phyloP scores from a whole-genome alignment of 2,113 vertebrate species.

The Hipposideros armiger region DNA sequence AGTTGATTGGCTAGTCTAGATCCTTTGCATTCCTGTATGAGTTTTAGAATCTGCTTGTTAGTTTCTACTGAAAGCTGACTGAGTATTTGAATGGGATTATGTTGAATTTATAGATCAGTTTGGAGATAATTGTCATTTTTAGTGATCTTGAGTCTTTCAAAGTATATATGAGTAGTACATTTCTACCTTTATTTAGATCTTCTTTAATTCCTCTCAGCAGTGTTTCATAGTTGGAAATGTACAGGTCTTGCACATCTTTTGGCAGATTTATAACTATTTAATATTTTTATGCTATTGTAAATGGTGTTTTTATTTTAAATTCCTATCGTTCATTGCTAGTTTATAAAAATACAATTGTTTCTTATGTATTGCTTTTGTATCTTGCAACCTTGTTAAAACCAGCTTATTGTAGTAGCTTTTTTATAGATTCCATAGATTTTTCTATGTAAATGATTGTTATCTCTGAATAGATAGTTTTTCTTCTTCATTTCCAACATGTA shows the following conservation, averaged over 20 bases:
- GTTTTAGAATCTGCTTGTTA: slow-evolving; percentile 4
- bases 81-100: neutral
- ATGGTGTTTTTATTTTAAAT: neutral
- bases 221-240: neutral
- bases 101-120: neutral
- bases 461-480: neutral
- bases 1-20: neutral
- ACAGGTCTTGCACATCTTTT: neutral
- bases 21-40: neutral
- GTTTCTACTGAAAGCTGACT: neutral
- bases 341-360: neutral
- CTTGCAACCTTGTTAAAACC: neutral
- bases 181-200: neutral
- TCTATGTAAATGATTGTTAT: neutral
- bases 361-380: slow-evolving; percentile 14
- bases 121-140: neutral
- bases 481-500: neutral
- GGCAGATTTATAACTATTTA: neutral
- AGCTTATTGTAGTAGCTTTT: neutral
- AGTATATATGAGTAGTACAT: neutral
- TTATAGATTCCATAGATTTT: neutral
- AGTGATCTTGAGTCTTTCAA: neutral
- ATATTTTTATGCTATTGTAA: neutral
- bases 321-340: neutral
- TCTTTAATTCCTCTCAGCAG: neutral